These are phyloP conservation scores for Beroe ovata DNA, from an alignment of 37 sponge, comb jelly and placozoan species.

Conservation along the genomic window DNA sequence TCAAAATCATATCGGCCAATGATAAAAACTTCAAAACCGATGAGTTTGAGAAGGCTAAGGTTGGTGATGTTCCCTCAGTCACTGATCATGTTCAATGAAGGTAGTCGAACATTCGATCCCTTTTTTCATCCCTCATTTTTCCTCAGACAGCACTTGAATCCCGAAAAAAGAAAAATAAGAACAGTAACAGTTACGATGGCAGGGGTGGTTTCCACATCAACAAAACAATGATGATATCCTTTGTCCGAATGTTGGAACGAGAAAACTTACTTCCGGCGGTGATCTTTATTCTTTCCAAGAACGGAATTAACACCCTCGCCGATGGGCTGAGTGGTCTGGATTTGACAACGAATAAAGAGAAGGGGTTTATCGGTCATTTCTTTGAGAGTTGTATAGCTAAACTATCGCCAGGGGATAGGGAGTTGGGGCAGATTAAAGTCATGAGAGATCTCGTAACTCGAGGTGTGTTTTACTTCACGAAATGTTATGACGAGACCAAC, in stretches of 20 bases:
- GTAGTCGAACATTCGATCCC: too few relatives aligned
- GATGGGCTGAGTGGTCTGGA: slow-evolving; percentile 77
- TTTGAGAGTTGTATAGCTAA: slow-evolving; percentile 78
- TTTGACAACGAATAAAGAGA: slow-evolving; percentile 80
- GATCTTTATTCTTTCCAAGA: slow-evolving; percentile 90
- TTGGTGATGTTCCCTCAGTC: too few relatives aligned
- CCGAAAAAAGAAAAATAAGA: slow-evolving; percentile 13
- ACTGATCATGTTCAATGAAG: too few relatives aligned
- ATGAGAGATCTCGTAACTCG: slow-evolving; percentile 11
- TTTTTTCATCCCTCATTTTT: background rate
- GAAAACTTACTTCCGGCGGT: slow-evolving; percentile 85
- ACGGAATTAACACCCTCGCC: slow-evolving; percentile 84
- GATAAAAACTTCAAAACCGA: slow-evolving; percentile 67
- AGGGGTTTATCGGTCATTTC: slow-evolving; percentile 83
- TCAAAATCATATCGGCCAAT: slow-evolving; percentile 80
- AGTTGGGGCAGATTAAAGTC: slow-evolving; percentile 82
- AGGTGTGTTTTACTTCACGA: too few relatives aligned
- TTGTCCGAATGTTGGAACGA: slow-evolving; percentile 43
- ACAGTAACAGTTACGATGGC: too few relatives aligned
- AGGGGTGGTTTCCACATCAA: background rate
- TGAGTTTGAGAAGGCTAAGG: slow-evolving; percentile 58
- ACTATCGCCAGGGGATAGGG: slow-evolving; percentile 82
- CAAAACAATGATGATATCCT: background rate
- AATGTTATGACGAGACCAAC: too few relatives aligned
- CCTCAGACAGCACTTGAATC: background rate